Evolutionary conservation across 2,113 vertebrate species (phyloP).

Genomic region (Grantiella picta): DNA sequence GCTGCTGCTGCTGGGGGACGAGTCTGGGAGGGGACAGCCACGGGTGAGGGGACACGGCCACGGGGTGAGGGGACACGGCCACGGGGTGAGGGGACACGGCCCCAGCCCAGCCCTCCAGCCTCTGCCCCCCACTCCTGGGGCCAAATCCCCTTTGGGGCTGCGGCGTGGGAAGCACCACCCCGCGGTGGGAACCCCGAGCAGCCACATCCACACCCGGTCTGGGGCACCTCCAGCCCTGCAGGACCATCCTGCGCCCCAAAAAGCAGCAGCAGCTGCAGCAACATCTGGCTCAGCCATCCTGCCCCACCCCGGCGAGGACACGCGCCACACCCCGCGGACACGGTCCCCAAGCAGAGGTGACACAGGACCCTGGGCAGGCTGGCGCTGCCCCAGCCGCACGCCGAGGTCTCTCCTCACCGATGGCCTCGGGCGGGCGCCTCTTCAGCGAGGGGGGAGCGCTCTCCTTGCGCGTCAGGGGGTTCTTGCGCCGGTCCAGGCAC

Average conservation of each 20-base stretch:
- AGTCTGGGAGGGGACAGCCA: slow-evolving; percentile 71
- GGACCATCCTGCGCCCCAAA: neutral
- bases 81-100: too few relatives aligned
- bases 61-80: too few relatives aligned
- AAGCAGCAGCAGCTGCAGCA: neutral
- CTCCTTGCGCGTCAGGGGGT: slow-evolving; percentile 87
- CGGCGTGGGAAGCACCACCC: neutral
- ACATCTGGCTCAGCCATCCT: neutral
- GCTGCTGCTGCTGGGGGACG: slow-evolving; percentile 89
- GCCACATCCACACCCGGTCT: accelerated
- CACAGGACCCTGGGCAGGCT: neutral
- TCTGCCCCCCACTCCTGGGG: neutral
- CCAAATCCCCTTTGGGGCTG: accelerated
- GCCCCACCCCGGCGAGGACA: too few relatives aligned
- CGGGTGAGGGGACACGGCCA: too few relatives aligned
- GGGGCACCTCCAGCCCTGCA: neutral
- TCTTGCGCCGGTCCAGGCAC: slow-evolving; percentile 85
- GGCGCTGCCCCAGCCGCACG: neutral
- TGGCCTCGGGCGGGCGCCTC: slow-evolving; percentile 76
- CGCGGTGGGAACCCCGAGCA: accelerated
- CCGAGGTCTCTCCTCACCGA: slow-evolving; percentile 67
- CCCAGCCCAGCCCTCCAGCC: neutral
- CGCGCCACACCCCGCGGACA: accelerated
- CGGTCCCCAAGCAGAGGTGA: too few relatives aligned
- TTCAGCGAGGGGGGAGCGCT: slow-evolving; percentile 85